Evolutionary conservation across 2,113 vertebrate species (phyloP).

Genomic region (Ciconia stormi): DNA sequence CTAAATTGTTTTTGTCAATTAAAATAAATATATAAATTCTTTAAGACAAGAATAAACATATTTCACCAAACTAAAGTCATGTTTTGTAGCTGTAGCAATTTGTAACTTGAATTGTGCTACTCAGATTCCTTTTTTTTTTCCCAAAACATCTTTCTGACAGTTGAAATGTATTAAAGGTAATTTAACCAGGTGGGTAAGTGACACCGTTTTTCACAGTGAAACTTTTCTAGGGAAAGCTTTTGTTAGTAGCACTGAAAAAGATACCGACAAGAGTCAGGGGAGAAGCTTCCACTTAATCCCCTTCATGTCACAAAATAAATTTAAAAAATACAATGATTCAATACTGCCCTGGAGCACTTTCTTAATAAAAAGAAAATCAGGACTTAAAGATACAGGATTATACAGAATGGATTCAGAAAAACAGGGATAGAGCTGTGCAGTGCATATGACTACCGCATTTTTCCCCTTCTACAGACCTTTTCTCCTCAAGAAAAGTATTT

Average conservation of each 20-base stretch:
- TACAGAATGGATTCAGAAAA: neutral
- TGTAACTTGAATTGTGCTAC: neutral
- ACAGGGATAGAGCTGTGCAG: neutral
- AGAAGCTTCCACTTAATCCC: conserved; percentile 10
- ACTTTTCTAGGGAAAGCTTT: conserved; percentile 22
- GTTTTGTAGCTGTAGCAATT: neutral
- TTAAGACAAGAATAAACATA: neutral
- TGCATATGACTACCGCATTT: neutral
- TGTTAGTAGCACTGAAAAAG: conserved; percentile 16
- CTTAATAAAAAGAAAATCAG: conserved; percentile 28
- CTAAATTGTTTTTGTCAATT: neutral
- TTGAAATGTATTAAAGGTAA: neutral
- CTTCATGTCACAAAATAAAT: neutral
- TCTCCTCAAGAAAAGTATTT: neutral
- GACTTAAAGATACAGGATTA: neutral
- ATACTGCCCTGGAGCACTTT: neutral
- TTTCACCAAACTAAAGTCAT: neutral
- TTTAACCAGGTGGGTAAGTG: neutral
- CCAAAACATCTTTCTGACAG: neutral
- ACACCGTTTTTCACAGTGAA: conserved; percentile 21
- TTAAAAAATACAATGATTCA: conserved; percentile 8
- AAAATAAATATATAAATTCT: neutral
- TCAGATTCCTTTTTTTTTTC: neutral
- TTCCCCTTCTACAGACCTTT: neutral
- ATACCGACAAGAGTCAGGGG: neutral